Conservation (phyloP, 2,113 vertebrate species). For the Microcebus ravelobensis region DNA sequence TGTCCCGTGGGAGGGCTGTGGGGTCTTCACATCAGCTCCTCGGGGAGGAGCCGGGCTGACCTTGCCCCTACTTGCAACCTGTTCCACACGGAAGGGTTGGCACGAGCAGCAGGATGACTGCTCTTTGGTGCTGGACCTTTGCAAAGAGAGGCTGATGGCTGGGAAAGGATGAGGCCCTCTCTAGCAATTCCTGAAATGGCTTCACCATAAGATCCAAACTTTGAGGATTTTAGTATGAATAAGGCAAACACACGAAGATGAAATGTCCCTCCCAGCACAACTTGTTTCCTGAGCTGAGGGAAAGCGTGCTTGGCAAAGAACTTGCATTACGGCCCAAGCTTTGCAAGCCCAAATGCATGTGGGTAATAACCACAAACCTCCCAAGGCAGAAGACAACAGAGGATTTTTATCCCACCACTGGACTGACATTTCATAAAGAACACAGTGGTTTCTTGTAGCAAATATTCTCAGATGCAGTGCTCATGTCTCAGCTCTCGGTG, state of each 20-base stretch:
- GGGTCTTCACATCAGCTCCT: neutral
- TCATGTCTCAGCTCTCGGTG: neutral
- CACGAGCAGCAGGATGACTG: neutral
- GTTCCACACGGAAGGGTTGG: neutral
- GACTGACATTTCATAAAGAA: neutral
- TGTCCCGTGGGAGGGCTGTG: slow-evolving; percentile 39
- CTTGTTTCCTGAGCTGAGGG: slow-evolving; percentile 16
- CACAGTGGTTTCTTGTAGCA: neutral
- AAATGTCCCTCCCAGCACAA: neutral
- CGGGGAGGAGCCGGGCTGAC: neutral
- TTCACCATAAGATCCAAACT: neutral
- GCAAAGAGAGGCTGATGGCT: neutral
- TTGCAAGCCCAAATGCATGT: neutral
- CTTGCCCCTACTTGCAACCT: neutral
- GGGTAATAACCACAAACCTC: neutral
- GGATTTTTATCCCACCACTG: neutral
- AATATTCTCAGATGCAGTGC: neutral
- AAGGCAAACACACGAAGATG: neutral
- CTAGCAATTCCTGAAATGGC: neutral
- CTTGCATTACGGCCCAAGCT: neutral
- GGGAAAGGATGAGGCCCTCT: neutral
- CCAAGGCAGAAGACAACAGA: neutral
- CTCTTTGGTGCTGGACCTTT: neutral
- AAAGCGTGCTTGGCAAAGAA: neutral
- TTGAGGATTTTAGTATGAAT: neutral